Base-by-base conservation (phyloP, 2,797 vertebrate genomes). In the Bradypus variegatus region DNA sequence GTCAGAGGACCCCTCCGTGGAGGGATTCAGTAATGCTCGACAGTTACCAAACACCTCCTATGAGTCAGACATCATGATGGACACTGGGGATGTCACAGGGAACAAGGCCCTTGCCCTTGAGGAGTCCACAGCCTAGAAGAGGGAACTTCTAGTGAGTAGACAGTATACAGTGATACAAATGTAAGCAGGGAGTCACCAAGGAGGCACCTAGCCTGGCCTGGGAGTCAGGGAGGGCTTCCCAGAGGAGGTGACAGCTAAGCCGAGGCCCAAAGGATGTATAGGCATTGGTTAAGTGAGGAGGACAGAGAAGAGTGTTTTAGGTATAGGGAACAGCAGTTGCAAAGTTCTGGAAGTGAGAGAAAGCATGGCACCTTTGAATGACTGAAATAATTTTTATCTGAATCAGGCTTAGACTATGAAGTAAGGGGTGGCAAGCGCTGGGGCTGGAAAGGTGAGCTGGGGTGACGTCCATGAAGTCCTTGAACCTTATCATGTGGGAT, bases 191-290 rank as follows among this genome's bases (percentile, higher is more conserved):
- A 91, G 13, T 38, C 53, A 29, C 4, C 38, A 27, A 36, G 48
- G 12, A 65, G 38, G 19, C 10, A 45, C 36, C 29, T 86, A 11
- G 5, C 27, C n/a, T 76, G 45, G 77, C 9, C 29, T 79, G 15
- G 23, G 69, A 84, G 36, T 81, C 72, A 84, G 53, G 45, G 64
- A 88, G 86, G 38, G 13, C 91, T 93, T 92, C 65, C 60, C 82
- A 36, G 79, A 92, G 79, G n/a, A 87, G 77, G 15, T n/a, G 53
- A 6, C 3, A 53, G 33, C 67, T 75, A n/a, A n/a, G 8, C 33
- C 58, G 65, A 84, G 62, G 45, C 33, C 23, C 45, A 36, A 69
- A 38, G 10, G 8, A 36, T 50, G 19, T 62, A 31, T 21, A 62
- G 27, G 36, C 80, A 21, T 36, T 84, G n/a, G 53, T 88, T 81